Percentiles rank a stretch among this genome's conserved stretches.
These are phyloP conservation scores for Takifugu flavidus DNA, from an alignment of 2,113 vertebrate genomes.

Conservation along the genomic window DNA sequence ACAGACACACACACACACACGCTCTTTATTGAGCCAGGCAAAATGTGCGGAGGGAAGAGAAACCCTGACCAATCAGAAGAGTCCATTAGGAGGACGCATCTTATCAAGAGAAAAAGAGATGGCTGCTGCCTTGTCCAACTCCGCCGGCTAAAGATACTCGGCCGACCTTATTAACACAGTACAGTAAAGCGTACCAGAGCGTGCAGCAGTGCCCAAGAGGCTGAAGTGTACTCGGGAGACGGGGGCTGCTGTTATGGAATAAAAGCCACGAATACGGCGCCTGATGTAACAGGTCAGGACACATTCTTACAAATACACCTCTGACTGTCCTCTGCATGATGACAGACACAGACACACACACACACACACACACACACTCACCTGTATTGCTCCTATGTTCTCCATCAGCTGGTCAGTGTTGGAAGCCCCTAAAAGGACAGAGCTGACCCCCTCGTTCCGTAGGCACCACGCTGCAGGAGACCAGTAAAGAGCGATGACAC, in stretches of 20 bases:
- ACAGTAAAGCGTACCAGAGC: constrained; percentile 55
- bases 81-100: constrained; percentile 57
- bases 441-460: constrained; percentile 95
- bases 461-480: constrained; percentile 92
- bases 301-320: constrained; percentile 15
- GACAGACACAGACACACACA: neutral
- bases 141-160: constrained; percentile 46
- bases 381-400: constrained; percentile 98
- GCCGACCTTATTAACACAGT: constrained; percentile 68
- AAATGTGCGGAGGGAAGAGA: constrained; percentile 34
- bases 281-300: constrained; percentile 24
- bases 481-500: constrained; percentile 63
- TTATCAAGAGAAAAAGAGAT: constrained; percentile 52
- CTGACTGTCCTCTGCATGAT: neutral
- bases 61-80: constrained; percentile 38
- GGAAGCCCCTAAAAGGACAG: constrained; percentile 93
- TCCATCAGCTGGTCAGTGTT: constrained; percentile 97
- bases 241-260: constrained; percentile 18
- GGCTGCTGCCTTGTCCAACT: constrained; percentile 33
- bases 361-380: constrained; percentile 59
- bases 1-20: constrained; percentile 1
- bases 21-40: constrained; percentile 41
- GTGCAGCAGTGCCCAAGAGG: constrained; percentile 52
- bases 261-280: constrained; percentile 10
- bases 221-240: constrained; percentile 39